A percentile compares a stretch with the other conserved stretches of the same genome.
Evolutionary conservation across 2,797 vertebrate species (phyloP).

Genomic region (Leptodactylus fallax): DNA sequence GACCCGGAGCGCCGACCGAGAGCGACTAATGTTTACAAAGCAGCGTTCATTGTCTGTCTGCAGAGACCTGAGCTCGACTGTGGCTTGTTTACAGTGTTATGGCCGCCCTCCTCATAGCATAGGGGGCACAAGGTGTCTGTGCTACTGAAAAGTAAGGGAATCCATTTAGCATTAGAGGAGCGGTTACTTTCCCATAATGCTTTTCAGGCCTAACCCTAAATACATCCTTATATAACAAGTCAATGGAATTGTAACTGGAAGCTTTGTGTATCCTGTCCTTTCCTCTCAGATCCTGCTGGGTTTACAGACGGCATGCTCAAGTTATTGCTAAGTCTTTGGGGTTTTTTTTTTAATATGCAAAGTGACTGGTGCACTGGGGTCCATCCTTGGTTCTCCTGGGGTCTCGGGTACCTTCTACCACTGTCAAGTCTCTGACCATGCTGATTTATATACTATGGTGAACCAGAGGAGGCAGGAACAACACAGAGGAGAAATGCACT

Average conservation of each 20-base stretch:
- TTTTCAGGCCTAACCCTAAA: constrained; percentile 8
- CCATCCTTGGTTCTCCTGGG: not conserved
- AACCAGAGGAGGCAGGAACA: no score
- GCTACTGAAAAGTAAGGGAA: not conserved
- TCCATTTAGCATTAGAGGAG: not conserved
- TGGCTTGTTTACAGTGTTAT: constrained; percentile 68
- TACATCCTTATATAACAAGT: not conserved
- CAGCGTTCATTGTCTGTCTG: constrained; percentile 14
- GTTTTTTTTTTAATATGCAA: not conserved
- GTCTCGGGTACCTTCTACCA: not conserved
- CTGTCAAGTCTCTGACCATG: not conserved
- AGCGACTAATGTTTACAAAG: constrained; percentile 18
- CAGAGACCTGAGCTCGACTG: constrained; percentile 48
- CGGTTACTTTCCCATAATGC: not conserved
- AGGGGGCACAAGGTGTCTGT: not conserved
- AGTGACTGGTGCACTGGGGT: not conserved
- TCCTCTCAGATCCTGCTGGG: not conserved
- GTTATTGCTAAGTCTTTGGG: not conserved
- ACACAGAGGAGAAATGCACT: not conserved
- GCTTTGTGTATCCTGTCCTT: not conserved
- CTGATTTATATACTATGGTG: not conserved
- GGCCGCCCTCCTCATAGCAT: constrained; percentile 53
- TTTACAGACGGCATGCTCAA: not conserved
- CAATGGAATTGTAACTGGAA: not conserved
- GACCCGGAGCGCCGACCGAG: constrained; percentile 49